A percentile compares a stretch with the other conserved stretches of the same genome.
Evolutionary conservation across 2,797 vertebrate species (phyloP).

Genomic region (Silurus aristotelis): DNA sequence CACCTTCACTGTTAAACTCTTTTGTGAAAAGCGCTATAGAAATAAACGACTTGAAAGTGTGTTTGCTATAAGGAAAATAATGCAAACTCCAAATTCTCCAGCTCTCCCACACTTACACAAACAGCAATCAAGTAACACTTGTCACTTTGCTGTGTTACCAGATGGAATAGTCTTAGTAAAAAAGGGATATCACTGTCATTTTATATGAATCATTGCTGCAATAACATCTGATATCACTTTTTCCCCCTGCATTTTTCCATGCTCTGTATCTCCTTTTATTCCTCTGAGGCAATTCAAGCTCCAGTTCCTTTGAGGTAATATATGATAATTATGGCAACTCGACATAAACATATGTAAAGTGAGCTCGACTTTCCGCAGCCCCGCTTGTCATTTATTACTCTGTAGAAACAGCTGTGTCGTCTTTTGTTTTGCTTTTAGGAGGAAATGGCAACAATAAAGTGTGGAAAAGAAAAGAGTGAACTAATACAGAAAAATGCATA

Average conservation of each 20-base stretch:
- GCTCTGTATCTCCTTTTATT: slow-evolving; percentile 45
- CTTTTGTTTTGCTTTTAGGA: neutral
- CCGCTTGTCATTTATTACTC: slow-evolving; percentile 46
- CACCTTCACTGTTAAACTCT: no score
- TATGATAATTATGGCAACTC: slow-evolving; percentile 73
- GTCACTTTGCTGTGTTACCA: slow-evolving; percentile 17
- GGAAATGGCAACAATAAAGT: neutral
- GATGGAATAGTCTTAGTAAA: neutral
- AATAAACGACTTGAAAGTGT: neutral
- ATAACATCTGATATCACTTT: slow-evolving; percentile 3
- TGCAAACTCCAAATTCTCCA: neutral
- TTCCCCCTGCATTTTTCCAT: slow-evolving; percentile 23
- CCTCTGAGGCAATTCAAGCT: slow-evolving; percentile 39
- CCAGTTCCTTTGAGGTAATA: slow-evolving; percentile 57
- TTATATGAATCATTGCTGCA: slow-evolving; percentile 22
- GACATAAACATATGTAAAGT: slow-evolving; percentile 70
- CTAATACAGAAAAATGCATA: neutral
- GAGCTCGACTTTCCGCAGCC: slow-evolving; percentile 64
- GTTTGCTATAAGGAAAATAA: neutral
- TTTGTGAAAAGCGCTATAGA: no score
- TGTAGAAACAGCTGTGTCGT: slow-evolving; percentile 1
- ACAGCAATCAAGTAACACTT: neutral
- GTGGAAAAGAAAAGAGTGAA: neutral
- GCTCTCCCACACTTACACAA: neutral
- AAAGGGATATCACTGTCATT: neutral